Percentiles rank a stretch among this genome's conserved stretches.
These are phyloP conservation scores for Synergus gifuensis DNA, from an alignment of 2,888 invertebrate species.

Conservation along the genomic window DNA sequence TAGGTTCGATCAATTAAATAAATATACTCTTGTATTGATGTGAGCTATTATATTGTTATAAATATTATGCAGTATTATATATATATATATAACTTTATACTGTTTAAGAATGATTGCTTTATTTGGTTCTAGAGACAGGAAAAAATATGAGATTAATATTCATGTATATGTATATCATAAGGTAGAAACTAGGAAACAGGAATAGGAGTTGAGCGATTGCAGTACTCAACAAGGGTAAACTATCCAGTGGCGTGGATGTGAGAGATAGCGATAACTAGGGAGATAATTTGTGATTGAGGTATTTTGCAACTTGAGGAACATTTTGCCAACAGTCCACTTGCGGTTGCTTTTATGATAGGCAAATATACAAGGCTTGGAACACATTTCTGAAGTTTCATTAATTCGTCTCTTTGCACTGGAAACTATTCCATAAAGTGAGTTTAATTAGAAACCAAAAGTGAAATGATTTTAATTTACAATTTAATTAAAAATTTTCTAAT, in stretches of 20 bases:
- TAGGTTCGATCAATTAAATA: too few relatives aligned
- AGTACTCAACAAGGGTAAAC: constrained; percentile 16
- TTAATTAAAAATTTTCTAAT: neutral
- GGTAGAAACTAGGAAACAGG: constrained; percentile 5
- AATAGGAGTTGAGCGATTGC: constrained; percentile 14
- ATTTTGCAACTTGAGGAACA: constrained; percentile 18
- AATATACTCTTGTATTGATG: neutral
- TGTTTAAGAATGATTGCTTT: neutral
- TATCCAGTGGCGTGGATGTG: neutral
- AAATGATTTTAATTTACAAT: neutral
- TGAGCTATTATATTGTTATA: too few relatives aligned
- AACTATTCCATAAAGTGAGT: neutral
- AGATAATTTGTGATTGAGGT: constrained; percentile 32
- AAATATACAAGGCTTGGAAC: neutral
- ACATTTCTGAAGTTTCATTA: neutral
- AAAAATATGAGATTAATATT: constrained; percentile 7
- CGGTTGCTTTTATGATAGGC: constrained; percentile 13
- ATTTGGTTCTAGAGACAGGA: neutral
- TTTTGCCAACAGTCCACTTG: constrained; percentile 30
- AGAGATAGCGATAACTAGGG: constrained; percentile 28
- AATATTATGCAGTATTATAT: neutral
- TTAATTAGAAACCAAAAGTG: neutral
- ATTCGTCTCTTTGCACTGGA: neutral
- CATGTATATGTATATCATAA: neutral
- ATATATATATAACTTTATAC: neutral